phyloP scores from a whole-genome alignment of 2,113 vertebrate genomes.

The Antechinus flavipes region DNA sequence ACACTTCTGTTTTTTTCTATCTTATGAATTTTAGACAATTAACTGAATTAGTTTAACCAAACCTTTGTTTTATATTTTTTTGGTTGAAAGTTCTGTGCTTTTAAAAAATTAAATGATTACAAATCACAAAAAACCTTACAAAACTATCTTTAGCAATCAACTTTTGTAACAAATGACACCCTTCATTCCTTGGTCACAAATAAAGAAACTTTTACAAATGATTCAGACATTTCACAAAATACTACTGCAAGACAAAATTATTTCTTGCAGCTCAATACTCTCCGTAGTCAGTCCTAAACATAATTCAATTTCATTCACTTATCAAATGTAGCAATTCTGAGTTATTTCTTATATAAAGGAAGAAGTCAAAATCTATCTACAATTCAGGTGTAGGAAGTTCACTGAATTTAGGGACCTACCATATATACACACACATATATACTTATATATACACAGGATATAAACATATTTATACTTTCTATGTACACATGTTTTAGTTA shows the following conservation, averaged over 20 bases:
- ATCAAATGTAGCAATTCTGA: constrained; percentile 64
- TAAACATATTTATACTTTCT: constrained; percentile 83
- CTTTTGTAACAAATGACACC: constrained; percentile 52
- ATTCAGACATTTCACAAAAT: constrained; percentile 23
- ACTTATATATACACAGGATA: constrained; percentile 81
- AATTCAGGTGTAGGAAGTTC: constrained; percentile 69
- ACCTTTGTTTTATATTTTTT: constrained; percentile 42
- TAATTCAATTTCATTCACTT: constrained; percentile 31
- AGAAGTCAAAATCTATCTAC: constrained; percentile 68
- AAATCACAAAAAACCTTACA: constrained; percentile 32
- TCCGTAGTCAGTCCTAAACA: constrained; percentile 16
- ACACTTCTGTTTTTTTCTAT: constrained; percentile 77
- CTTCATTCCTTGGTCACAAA: constrained; percentile 32
- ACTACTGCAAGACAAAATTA: constrained; percentile 51
- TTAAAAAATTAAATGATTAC: constrained; percentile 38
- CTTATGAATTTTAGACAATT: constrained; percentile 65
- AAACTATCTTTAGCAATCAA: constrained; percentile 40
- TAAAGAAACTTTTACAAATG: constrained; percentile 41
- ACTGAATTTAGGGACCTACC: constrained; percentile 68
- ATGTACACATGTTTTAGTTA: constrained; percentile 82
- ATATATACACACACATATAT: constrained; percentile 83
- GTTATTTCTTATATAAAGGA: constrained; percentile 79
- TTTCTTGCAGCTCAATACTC: constrained; percentile 55
- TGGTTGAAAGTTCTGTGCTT: constrained; percentile 75
- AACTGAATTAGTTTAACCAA: constrained; percentile 64